Evolutionary conservation across 2,113 vertebrate species (phyloP).

Genomic region (Esox niger): DNA sequence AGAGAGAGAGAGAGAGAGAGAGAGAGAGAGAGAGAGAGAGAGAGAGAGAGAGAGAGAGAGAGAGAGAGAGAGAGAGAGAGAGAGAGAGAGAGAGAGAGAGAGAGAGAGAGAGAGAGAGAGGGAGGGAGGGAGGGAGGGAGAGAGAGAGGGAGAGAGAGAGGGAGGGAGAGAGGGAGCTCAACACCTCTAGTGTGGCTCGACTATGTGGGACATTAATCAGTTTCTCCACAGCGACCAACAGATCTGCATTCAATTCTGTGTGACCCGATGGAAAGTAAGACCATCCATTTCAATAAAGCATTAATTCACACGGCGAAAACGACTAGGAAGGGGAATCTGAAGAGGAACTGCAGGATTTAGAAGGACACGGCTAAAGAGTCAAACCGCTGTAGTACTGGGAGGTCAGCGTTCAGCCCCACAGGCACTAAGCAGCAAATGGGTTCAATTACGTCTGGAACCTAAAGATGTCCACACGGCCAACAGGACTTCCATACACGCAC

Average conservation of each 20-base stretch:
- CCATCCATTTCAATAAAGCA: conserved; percentile 61
- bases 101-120: not conserved
- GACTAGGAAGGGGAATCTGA: not conserved
- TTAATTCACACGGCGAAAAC: conserved; percentile 26
- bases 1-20: no score
- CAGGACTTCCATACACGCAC: no score
- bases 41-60: no score
- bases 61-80: conserved; percentile 12
- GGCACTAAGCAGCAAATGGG: conserved; percentile 76
- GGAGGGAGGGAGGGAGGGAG: not conserved
- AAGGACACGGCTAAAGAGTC: conserved; percentile 66
- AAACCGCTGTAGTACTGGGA: conserved; percentile 60
- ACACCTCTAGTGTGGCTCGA: no score
- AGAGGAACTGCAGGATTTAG: not conserved
- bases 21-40: no score
- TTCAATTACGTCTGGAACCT: conserved; percentile 72
- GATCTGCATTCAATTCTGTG: conserved; percentile 26
- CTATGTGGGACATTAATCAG: conserved; percentile 50
- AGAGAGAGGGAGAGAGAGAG: not conserved
- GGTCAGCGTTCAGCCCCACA: conserved; percentile 71
- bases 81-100: not conserved
- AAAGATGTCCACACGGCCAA: conserved; percentile 45
- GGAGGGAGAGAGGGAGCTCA: not conserved
- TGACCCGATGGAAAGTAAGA: conserved; percentile 47
- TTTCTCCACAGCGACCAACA: conserved; percentile 36